These are phyloP conservation scores for Todus mexicanus DNA, from an alignment of 2,797 vertebrate genomes.

Conservation along the genomic window DNA sequence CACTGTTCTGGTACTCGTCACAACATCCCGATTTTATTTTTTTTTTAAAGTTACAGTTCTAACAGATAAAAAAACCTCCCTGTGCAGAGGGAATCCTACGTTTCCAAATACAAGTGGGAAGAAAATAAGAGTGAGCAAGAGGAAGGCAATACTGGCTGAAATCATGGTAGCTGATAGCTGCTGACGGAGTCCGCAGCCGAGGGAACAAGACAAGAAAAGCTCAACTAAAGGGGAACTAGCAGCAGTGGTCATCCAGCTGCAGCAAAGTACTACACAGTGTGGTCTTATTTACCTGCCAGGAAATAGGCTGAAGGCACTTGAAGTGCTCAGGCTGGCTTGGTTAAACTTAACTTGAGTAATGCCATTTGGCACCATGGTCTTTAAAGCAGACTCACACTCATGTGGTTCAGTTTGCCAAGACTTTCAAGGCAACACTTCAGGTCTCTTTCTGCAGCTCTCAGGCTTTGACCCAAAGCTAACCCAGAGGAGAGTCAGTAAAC, in stretches of 20 bases:
- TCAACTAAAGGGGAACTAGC: neutral
- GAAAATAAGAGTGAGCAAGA: neutral
- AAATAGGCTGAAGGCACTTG: neutral
- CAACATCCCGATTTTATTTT: neutral
- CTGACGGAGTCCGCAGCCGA: neutral
- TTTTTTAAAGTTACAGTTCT: too few species aligned
- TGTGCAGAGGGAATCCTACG: neutral
- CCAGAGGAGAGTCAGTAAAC: neutral
- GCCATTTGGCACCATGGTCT: neutral
- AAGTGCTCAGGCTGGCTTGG: neutral
- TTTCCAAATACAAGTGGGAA: neutral
- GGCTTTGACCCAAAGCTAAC: neutral
- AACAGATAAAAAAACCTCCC: neutral
- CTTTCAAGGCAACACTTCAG: neutral
- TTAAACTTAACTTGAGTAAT: neutral
- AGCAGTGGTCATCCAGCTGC: neutral
- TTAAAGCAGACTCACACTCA: neutral
- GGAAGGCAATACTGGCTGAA: neutral
- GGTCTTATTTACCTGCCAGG: neutral
- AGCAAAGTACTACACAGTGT: fast-evolving
- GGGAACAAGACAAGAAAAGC: neutral
- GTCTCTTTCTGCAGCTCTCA: neutral
- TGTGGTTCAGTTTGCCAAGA: neutral
- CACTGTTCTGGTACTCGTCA: neutral
- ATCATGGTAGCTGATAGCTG: neutral